Evolutionary conservation across 1,140 invertebrate genomes (phyloP).

Genomic region (Brachionus sp.): DNA sequence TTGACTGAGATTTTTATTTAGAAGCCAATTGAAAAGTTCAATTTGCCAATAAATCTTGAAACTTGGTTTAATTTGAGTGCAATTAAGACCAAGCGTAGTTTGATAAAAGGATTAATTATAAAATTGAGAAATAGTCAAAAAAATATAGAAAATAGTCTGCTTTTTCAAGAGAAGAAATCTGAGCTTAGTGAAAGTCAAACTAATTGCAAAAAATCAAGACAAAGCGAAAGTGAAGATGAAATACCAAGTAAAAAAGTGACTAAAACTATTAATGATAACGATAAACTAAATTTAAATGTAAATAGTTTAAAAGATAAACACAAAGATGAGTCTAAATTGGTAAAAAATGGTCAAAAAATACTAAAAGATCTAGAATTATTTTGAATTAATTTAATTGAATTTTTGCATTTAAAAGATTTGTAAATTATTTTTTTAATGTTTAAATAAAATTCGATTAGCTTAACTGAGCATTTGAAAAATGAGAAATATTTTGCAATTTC

Average conservation of each 20-base stretch:
- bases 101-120: not conserved
- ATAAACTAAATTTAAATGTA: not conserved
- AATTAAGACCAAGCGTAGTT: slow-evolving; percentile 5
- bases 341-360: not conserved
- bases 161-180: not conserved
- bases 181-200: not conserved
- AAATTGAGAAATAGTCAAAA: slow-evolving; percentile 2
- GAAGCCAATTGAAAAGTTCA: not conserved
- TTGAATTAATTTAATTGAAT: not conserved
- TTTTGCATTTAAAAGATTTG: not conserved
- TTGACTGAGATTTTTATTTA: not conserved
- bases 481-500: too few relatives aligned
- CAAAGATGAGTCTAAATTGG: not conserved
- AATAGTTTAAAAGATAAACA: not conserved
- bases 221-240: not conserved
- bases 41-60: slow-evolving; percentile 1
- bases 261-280: not conserved
- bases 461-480: not conserved
- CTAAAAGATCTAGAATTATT: not conserved
- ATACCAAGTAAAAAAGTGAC: not conserved
- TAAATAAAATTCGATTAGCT: not conserved
- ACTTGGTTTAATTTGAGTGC: not conserved
- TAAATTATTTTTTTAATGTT: not conserved
- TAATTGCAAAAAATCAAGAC: not conserved
- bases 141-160: not conserved